Percentiles rank a stretch among this genome's conserved stretches.
phyloP scores from a whole-genome alignment of 2,797 vertebrate genomes.

The Fistularia commersonii region DNA sequence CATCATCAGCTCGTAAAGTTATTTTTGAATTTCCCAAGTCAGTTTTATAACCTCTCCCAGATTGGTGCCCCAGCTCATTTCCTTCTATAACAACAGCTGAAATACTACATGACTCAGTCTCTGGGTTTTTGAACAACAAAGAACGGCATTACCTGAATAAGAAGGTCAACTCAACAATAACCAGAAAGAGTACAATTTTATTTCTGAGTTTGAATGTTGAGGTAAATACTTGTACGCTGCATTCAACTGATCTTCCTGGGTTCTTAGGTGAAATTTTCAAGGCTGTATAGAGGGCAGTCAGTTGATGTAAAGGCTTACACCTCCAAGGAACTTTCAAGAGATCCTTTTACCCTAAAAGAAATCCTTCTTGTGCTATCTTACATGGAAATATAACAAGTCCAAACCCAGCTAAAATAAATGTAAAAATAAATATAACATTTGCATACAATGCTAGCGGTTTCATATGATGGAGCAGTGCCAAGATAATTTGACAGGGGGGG shows the following conservation, averaged over 20 bases:
- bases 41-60: constrained; percentile 1
- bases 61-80: background rate
- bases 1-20: constrained; percentile 11
- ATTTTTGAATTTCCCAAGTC: background rate
- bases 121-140: background rate
- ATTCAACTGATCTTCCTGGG: too few relatives aligned
- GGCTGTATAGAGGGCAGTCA: too few relatives aligned
- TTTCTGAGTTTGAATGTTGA: too few relatives aligned
- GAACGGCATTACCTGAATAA: too few relatives aligned
- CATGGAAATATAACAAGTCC: constrained; percentile 13
- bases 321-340: constrained; percentile 26
- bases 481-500: too few relatives aligned
- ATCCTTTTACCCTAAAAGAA: constrained; percentile 8
- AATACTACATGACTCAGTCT: background rate
- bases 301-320: constrained; percentile 27
- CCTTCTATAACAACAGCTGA: background rate
- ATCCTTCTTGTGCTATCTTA: constrained; percentile 7
- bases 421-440: background rate
- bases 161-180: too few relatives aligned
- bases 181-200: too few relatives aligned
- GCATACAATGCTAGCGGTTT: background rate
- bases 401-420: constrained; percentile 6
- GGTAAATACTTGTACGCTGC: too few relatives aligned
- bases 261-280: too few relatives aligned
- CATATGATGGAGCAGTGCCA: background rate